Evolutionary conservation across 2,113 vertebrate genomes (phyloP).

Genomic region (Chloebia gouldiae): DNA sequence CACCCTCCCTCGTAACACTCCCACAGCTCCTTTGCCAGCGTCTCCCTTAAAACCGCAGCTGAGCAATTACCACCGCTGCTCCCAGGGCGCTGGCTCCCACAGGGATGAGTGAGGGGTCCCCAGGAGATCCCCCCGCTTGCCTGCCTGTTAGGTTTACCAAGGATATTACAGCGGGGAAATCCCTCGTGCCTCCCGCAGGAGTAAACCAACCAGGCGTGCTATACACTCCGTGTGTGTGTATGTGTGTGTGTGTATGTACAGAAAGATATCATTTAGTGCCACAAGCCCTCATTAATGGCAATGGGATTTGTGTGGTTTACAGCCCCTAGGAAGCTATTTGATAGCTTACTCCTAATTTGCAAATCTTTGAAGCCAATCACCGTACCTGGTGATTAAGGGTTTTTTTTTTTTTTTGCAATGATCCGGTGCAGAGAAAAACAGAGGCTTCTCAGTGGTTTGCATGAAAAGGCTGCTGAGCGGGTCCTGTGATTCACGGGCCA

Average conservation of each 20-base stretch:
- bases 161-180: not conserved
- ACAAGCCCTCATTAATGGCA: constrained; percentile 34
- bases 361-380: constrained; percentile 20
- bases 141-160: not conserved
- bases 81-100: not conserved
- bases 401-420: constrained; percentile 13
- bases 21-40: constrained; percentile 32
- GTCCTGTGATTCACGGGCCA: constrained; percentile 36
- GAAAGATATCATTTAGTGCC: constrained; percentile 12
- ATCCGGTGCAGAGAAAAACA: constrained; percentile 8
- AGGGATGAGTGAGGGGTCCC: not conserved
- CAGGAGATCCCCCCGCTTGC: not conserved
- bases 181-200: not conserved
- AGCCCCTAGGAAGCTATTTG: constrained; percentile 36
- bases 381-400: constrained; percentile 44
- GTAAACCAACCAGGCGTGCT: not conserved
- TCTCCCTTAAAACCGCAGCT: not conserved
- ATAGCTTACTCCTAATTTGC: constrained; percentile 50
- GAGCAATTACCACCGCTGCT: not conserved
- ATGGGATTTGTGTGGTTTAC: not conserved
- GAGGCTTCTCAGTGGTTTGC: not conserved
- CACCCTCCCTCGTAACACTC: not conserved
- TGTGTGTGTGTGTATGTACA: not conserved
- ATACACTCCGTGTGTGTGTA: not conserved
- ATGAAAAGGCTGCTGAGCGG: not conserved